Conservation (phyloP, 2,113 vertebrate species). For the Accipiter virgatus region DNA sequence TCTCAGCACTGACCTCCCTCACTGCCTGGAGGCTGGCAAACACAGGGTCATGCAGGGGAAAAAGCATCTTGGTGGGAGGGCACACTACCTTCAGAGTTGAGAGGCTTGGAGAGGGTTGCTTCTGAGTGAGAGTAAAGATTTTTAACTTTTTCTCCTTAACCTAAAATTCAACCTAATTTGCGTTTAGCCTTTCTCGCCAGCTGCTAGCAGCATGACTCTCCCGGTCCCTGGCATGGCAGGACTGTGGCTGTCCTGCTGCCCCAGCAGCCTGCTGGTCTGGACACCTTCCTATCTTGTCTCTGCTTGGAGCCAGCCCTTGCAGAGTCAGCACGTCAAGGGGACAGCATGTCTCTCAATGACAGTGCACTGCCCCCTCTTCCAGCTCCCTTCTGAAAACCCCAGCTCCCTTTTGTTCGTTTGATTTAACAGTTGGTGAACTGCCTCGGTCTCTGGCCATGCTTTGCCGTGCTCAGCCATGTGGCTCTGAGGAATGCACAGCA, state of each 20-base stretch:
- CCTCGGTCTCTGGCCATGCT: constrained; percentile 6
- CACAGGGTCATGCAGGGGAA: neutral
- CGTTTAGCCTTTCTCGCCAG: neutral
- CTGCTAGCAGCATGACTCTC: neutral
- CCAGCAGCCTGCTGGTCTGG: neutral
- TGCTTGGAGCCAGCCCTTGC: constrained; percentile 1
- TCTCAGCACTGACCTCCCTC: neutral
- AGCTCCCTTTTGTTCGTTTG: neutral
- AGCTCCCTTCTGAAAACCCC: neutral
- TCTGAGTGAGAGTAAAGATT: neutral
- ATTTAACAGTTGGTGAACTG: constrained; percentile 42
- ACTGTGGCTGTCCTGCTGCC: neutral
- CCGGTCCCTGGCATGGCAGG: neutral
- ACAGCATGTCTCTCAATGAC: neutral
- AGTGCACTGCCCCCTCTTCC: neutral
- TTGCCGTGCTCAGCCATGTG: constrained; percentile 26
- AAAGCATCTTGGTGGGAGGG: neutral
- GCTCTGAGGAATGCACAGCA: constrained; percentile 8
- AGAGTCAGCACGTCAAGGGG: neutral
- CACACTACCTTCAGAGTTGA: neutral
- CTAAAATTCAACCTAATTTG: neutral
- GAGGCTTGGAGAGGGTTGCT: neutral
- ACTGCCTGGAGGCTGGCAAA: neutral
- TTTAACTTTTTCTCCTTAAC: neutral
- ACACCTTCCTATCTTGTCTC: neutral